Conservation (phyloP, 2,113 vertebrate genomes). For the Falcunculus frontatus region DNA sequence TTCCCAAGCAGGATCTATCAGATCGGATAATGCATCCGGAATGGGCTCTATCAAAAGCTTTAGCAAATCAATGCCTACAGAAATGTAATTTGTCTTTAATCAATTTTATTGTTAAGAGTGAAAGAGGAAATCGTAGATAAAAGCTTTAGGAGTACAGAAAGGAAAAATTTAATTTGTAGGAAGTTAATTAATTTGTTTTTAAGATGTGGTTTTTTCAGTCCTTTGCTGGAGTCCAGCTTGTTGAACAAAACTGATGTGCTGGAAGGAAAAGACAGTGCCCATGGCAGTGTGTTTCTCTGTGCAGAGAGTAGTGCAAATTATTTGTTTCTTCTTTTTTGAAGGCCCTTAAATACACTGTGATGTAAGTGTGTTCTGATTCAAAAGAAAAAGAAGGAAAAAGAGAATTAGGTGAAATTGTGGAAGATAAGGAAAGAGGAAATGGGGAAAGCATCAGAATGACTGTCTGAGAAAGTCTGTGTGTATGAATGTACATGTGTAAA, state of each 20-base stretch:
- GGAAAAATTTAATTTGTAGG: not conserved
- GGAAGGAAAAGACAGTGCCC: not conserved
- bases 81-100: slow-evolving; percentile 7
- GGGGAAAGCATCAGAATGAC: not conserved
- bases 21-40: not conserved
- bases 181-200: not conserved
- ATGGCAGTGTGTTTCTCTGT: not conserved
- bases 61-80: slow-evolving; percentile 3
- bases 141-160: not conserved
- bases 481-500: not conserved
- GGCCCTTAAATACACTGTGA: not conserved
- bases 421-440: not conserved
- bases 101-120: not conserved
- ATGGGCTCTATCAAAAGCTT: not conserved
- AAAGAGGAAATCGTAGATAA: not conserved
- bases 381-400: not conserved
- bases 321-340: not conserved
- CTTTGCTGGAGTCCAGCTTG: not conserved
- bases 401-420: not conserved
- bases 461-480: not conserved
- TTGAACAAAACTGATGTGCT: not conserved
- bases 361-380: not conserved
- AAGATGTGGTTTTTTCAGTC: not conserved
- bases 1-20: not conserved
- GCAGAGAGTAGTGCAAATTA: not conserved